Conservation (phyloP, 2,888 invertebrate species). For the Prenolepis imparis region DNA sequence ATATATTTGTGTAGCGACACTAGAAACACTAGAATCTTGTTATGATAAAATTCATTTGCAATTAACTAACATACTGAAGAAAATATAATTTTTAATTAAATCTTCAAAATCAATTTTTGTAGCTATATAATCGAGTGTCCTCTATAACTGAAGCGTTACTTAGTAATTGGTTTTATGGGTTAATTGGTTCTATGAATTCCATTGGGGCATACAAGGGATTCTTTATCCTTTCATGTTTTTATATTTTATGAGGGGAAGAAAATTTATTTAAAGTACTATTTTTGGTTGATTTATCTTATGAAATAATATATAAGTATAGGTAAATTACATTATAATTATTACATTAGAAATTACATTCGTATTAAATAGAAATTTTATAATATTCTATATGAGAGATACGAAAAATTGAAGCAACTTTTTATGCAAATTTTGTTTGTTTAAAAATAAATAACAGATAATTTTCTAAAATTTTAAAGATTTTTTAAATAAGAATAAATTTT, state of each 20-base stretch:
- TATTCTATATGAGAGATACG: background rate
- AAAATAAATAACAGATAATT: background rate
- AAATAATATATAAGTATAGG: constrained; percentile 25
- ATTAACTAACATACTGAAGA: background rate
- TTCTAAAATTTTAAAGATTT: background rate
- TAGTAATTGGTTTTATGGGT: background rate
- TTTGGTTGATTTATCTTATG: background rate
- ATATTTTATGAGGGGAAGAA: background rate
- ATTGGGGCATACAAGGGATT: background rate
- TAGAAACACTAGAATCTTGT: background rate
- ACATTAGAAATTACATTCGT: background rate
- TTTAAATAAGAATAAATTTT: background rate
- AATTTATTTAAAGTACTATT: background rate
- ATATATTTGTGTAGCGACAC: background rate
- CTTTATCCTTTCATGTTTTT: background rate
- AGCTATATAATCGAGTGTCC: background rate
- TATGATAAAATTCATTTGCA: background rate
- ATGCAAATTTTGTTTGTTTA: background rate
- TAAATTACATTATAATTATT: background rate
- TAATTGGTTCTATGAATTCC: constrained; percentile 1
- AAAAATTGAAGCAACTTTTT: background rate
- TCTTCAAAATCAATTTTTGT: background rate
- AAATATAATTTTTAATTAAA: background rate
- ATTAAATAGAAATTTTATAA: background rate
- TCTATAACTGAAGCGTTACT: background rate